phyloP scores from a whole-genome alignment of 1,140 invertebrate species.

The Anoplophora glabripennis region DNA sequence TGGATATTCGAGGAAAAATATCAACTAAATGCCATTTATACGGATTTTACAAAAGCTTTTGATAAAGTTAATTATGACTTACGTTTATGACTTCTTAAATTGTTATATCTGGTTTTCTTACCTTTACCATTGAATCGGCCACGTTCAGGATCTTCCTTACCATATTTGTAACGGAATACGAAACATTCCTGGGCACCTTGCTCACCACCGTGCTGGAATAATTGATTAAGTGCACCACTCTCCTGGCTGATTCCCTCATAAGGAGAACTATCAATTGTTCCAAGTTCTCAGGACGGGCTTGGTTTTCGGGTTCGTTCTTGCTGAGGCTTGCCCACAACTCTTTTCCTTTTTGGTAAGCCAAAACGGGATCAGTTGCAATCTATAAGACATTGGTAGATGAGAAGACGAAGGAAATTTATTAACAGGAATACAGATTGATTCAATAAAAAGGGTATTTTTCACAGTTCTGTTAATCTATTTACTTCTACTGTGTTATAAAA shows the following conservation, averaged over 20 bases:
- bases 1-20: too few relatives aligned
- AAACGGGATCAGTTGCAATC: constrained; percentile 72
- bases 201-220: constrained; percentile 56
- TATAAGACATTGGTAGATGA: constrained; percentile 42
- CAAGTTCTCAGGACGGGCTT: constrained; percentile 69
- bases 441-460: too few relatives aligned
- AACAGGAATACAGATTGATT: too few relatives aligned
- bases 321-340: constrained; percentile 69
- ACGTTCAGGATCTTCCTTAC: constrained; percentile 29
- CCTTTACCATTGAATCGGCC: constrained; percentile 38
- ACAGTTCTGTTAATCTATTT: too few relatives aligned
- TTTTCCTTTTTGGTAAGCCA: constrained; percentile 69
- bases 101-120: constrained; percentile 16
- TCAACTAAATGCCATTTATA: too few relatives aligned
- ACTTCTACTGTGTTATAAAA: too few relatives aligned
- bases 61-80: too few relatives aligned
- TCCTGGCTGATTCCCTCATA: constrained; percentile 68
- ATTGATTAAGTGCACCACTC: constrained; percentile 73
- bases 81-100: too few relatives aligned
- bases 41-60: too few relatives aligned
- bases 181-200: constrained; percentile 54
- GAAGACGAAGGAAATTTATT: too few relatives aligned
- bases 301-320: constrained; percentile 76
- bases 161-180: constrained; percentile 20
- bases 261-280: constrained; percentile 73